These are phyloP conservation scores for Menidia beryllina DNA, from an alignment of 2,113 vertebrate genomes.

Conservation along the genomic window DNA sequence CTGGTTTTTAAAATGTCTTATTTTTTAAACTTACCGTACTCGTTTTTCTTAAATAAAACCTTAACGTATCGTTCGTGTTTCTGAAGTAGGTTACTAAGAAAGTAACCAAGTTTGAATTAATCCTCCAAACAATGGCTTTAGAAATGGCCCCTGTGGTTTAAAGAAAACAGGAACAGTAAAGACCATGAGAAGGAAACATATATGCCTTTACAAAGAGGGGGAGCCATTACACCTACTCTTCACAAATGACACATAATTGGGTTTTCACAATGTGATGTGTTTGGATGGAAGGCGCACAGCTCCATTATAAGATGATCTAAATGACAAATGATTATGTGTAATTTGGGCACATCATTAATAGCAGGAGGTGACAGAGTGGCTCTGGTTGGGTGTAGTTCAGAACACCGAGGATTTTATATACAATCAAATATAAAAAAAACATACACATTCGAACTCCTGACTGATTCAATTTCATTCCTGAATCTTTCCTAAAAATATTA, in stretches of 20 bases:
- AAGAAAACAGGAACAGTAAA: conserved; percentile 30
- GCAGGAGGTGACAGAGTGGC: conserved; percentile 38
- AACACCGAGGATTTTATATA: conserved; percentile 9
- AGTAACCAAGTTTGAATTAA: conserved; percentile 15
- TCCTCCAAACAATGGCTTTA: conserved; percentile 9
- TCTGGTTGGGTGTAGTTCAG: conserved; percentile 25
- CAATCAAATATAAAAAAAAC: conserved; percentile 51
- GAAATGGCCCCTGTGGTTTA: background rate
- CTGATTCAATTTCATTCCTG: conserved; percentile 10
- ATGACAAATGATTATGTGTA: conserved; percentile 80
- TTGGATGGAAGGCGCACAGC: conserved; percentile 68
- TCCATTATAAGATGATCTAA: conserved; percentile 75
- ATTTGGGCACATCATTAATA: conserved; percentile 81
- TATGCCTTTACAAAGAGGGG: conserved; percentile 66
- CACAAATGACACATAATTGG: conserved; percentile 81
- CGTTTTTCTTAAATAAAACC: conserved; percentile 1
- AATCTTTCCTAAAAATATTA: background rate
- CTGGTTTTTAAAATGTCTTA: background rate
- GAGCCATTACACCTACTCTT: conserved; percentile 72
- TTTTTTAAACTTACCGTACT: background rate
- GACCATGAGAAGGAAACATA: conserved; percentile 66
- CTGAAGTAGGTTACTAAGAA: background rate
- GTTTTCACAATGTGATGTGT: conserved; percentile 62
- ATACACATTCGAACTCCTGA: too few relatives aligned
- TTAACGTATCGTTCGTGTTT: background rate